Evolutionary conservation across 2,888 invertebrate genomes (phyloP).

Genomic region (Thymelicus sylvestris): DNA sequence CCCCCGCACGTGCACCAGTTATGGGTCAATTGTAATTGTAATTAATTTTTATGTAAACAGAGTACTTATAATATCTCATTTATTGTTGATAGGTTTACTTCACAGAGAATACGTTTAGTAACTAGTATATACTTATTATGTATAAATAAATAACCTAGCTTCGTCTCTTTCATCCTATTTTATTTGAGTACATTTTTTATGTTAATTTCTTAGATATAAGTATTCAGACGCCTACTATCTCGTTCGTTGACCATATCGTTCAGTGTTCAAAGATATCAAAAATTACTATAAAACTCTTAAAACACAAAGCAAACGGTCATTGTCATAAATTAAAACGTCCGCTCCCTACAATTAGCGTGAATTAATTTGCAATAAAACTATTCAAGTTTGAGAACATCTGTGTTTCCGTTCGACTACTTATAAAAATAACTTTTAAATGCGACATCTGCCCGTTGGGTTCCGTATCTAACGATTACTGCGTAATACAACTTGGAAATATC

Average conservation of each 20-base stretch:
- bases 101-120: no score
- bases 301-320: conserved; percentile 11
- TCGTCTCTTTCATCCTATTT: not conserved
- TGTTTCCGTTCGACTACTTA: conserved; percentile 23
- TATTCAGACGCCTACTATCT: not conserved
- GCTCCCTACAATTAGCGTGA: conserved; percentile 30
- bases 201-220: not conserved
- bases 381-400: conserved; percentile 25
- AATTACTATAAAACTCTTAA: not conserved
- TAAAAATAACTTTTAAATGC: conserved; percentile 8
- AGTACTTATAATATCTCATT: no score
- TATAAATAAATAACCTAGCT: no score
- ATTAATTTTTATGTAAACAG: no score
- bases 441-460: conserved; percentile 10
- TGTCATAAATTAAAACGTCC: conserved; percentile 30
- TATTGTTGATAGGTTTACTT: no score
- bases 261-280: not conserved
- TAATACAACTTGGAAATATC: not conserved
- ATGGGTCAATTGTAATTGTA: no score
- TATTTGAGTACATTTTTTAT: not conserved
- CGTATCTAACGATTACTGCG: not conserved
- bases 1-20: no score
- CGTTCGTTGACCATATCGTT: not conserved
- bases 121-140: no score
- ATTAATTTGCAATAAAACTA: conserved; percentile 40